These are phyloP conservation scores for Caiman crocodilus DNA, from an alignment of 2,797 vertebrate genomes.

Conservation along the genomic window DNA sequence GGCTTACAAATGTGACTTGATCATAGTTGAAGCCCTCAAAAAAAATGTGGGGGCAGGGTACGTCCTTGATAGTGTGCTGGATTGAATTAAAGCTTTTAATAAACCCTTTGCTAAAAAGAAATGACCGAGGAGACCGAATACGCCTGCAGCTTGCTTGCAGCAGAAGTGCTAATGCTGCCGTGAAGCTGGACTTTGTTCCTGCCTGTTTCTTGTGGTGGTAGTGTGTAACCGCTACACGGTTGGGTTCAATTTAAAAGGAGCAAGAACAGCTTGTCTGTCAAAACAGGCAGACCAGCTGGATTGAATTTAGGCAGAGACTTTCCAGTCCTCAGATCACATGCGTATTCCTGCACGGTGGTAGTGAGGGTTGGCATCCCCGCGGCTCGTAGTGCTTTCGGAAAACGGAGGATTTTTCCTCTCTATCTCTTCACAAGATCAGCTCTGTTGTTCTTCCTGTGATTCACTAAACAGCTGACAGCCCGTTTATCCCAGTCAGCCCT, in stretches of 20 bases:
- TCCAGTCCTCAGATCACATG: conserved; percentile 24
- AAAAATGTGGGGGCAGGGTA: not conserved
- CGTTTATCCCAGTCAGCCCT: conserved; percentile 64
- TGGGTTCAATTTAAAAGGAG: not conserved
- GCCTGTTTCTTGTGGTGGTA: rapidly evolving
- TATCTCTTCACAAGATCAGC: not conserved
- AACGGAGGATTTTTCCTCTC: conserved; percentile 12
- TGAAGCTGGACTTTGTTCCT: not conserved
- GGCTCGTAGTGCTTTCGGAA: conserved; percentile 33
- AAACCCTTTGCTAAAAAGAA: not conserved
- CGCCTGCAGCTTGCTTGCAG: rapidly evolving
- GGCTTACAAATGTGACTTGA: not conserved
- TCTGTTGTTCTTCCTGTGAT: conserved; percentile 79
- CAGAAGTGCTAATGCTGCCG: rapidly evolving
- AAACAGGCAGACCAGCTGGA: not conserved
- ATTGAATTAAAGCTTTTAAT: rapidly evolving
- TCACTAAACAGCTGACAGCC: conserved; percentile 63
- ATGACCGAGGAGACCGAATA: not conserved
- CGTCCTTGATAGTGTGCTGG: not conserved
- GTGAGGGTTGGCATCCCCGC: conserved; percentile 11
- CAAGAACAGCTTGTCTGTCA: not conserved
- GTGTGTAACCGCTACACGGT: not conserved
- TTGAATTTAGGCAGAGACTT: not conserved
- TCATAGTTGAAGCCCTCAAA: not conserved
- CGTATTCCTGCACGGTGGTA: not conserved